Conservation (phyloP, 2,888 invertebrate species). For the Drosophila macrospina region DNA sequence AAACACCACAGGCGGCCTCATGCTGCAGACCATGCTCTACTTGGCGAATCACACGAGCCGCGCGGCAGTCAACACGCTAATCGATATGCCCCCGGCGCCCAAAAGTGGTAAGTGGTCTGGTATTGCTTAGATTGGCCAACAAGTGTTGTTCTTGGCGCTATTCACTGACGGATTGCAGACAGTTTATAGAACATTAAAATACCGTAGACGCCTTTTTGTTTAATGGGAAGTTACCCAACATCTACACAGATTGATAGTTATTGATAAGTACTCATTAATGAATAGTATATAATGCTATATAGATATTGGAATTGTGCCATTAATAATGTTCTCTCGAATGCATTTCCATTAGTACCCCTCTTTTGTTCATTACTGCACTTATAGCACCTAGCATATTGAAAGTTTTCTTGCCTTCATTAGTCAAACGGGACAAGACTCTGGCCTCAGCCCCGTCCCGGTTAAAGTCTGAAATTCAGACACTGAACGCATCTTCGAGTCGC, state of each 20-base stretch:
- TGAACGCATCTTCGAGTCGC: constrained; percentile 21
- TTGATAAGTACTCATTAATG: no score
- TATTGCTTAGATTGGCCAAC: constrained; percentile 1
- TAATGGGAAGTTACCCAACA: neutral
- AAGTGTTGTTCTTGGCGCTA: neutral
- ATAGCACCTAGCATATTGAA: constrained; percentile 10
- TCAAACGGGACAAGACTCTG: constrained; percentile 17
- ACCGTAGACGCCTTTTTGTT: neutral
- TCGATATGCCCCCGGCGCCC: constrained; percentile 83
- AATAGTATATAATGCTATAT: no score
- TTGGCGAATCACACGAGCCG: constrained; percentile 84
- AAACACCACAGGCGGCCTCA: constrained; percentile 84
- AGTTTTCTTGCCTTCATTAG: constrained; percentile 26
- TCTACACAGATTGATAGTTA: neutral
- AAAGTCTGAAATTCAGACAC: neutral
- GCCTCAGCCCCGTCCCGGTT: neutral
- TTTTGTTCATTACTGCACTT: neutral
- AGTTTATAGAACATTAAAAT: neutral
- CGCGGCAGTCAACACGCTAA: constrained; percentile 81
- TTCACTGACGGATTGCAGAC: neutral
- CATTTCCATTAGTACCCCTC: neutral
- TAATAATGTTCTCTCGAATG: neutral
- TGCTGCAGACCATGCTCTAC: constrained; percentile 85
- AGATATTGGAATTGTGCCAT: no score
- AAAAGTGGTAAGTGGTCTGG: constrained; percentile 84